Evolutionary conservation across 2,113 vertebrate genomes (phyloP).

Genomic region (Myrmecobius fasciatus): DNA sequence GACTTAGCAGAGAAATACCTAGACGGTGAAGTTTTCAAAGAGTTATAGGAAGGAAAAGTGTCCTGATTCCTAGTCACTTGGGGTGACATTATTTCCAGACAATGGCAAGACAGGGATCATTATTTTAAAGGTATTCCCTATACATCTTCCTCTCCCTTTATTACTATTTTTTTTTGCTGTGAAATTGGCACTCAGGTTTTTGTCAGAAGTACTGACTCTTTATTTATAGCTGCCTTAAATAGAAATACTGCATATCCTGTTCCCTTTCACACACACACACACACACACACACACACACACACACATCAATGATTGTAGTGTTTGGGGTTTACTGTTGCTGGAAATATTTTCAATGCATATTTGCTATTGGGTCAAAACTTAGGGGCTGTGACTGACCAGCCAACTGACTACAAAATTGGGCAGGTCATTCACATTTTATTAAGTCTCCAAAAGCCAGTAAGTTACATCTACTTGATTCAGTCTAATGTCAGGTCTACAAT

Average conservation of each 20-base stretch:
- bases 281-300: conserved; percentile 62
- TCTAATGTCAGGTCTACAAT: conserved; percentile 55
- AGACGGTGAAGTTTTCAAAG: neutral
- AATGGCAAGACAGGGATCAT: conserved; percentile 17
- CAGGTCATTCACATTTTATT: conserved; percentile 32
- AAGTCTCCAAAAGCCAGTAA: conserved; percentile 67
- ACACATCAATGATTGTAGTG: conserved; percentile 43
- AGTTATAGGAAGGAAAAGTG: conserved; percentile 12
- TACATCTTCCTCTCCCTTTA: neutral
- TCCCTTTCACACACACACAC: conserved; percentile 48
- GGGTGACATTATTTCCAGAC: conserved; percentile 24
- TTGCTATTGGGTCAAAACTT: conserved; percentile 61
- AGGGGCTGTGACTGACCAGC: conserved; percentile 21
- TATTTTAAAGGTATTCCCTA: conserved; percentile 49
- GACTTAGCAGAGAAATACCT: neutral
- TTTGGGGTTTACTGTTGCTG: conserved; percentile 57
- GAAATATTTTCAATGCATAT: conserved; percentile 46
- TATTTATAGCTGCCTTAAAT: conserved; percentile 76
- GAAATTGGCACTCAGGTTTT: conserved; percentile 63
- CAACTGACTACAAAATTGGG: conserved; percentile 55
- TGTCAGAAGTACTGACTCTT: conserved; percentile 50
- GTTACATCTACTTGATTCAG: conserved; percentile 57
- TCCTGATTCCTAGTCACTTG: conserved; percentile 16
- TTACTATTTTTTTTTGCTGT: conserved; percentile 34
- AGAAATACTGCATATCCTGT: conserved; percentile 65